A percentile compares a stretch with the other conserved stretches of the same genome.
Conservation (phyloP, 2,797 vertebrate species). For the Rhinichthys osculus region DNA sequence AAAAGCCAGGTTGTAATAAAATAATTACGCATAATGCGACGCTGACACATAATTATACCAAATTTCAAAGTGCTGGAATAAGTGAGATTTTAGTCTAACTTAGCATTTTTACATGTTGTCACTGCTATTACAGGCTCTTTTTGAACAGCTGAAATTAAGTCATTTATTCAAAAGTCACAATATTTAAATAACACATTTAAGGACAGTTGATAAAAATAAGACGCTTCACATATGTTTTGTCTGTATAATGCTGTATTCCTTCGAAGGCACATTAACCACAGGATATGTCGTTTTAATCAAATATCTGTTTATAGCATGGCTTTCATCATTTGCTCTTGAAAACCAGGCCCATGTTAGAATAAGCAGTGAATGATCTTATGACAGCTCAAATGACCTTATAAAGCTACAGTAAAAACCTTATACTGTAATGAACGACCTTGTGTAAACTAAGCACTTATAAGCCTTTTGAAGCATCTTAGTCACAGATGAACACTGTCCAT, state of each 20-base stretch:
- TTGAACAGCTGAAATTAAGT: neutral
- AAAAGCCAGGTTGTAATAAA: slow-evolving; percentile 13
- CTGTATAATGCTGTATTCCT: neutral
- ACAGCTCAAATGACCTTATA: neutral
- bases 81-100: slow-evolving; percentile 21
- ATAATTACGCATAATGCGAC: neutral
- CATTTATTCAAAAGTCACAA: neutral
- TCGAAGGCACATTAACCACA: neutral
- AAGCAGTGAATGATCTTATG: neutral
- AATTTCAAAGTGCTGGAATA: slow-evolving; percentile 11
- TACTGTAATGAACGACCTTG: neutral
- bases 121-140: slow-evolving; percentile 9
- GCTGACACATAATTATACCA: slow-evolving; percentile 25
- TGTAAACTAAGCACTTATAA: neutral
- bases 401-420: slow-evolving; percentile 5
- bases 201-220: neutral
- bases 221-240: neutral
- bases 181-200: slow-evolving; percentile 6
- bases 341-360: neutral
- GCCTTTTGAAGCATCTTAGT: slow-evolving; percentile 13
- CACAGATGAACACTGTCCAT: neutral
- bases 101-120: slow-evolving; percentile 9
- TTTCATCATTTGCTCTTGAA: slow-evolving; percentile 7
- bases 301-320: neutral
- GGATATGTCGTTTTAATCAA: neutral